phyloP scores from a whole-genome alignment of 2,797 vertebrate genomes.

The Gadopsis marmoratus region DNA sequence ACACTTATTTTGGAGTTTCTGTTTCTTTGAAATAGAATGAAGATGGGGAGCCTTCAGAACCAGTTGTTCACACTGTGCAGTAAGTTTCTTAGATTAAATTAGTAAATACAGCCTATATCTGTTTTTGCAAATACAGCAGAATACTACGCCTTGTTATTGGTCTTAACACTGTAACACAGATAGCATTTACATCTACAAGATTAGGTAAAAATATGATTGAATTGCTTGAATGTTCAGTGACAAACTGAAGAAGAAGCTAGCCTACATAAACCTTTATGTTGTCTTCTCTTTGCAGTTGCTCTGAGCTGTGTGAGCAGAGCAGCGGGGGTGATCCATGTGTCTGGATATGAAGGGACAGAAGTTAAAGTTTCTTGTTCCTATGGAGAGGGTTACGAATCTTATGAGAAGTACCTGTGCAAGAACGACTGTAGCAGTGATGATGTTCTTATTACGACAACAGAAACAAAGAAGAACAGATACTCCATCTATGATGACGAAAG shows the following conservation, averaged over 20 bases:
- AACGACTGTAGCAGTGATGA: slow-evolving; percentile 10
- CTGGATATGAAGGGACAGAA: slow-evolving; percentile 44
- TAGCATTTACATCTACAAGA: not conserved
- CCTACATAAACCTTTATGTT: not conserved
- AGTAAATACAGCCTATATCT: not conserved
- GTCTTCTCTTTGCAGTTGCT: slow-evolving; percentile 26
- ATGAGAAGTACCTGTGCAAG: slow-evolving; percentile 74
- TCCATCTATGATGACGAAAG: slow-evolving; percentile 44
- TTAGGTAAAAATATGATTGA: not conserved
- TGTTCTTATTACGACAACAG: slow-evolving; percentile 45
- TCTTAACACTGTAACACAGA: not conserved
- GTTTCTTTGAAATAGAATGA: not conserved
- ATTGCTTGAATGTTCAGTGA: not conserved
- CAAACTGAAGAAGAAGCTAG: too few species aligned
- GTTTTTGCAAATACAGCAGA: not conserved
- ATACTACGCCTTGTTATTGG: not conserved
- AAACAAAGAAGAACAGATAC: slow-evolving; percentile 19
- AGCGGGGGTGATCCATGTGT: not conserved
- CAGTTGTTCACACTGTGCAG: slow-evolving; percentile 31
- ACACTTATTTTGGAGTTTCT: not conserved
- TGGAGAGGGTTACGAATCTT: accelerated
- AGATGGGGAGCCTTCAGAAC: slow-evolving; percentile 20
- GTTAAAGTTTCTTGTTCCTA: slow-evolving; percentile 52
- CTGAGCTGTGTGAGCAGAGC: slow-evolving; percentile 10
- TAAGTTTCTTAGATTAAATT: slow-evolving; percentile 42